These are phyloP conservation scores for Virgularia gustaviana DNA, from an alignment of 92 coral and sea anemone genomes.

Conservation along the genomic window DNA sequence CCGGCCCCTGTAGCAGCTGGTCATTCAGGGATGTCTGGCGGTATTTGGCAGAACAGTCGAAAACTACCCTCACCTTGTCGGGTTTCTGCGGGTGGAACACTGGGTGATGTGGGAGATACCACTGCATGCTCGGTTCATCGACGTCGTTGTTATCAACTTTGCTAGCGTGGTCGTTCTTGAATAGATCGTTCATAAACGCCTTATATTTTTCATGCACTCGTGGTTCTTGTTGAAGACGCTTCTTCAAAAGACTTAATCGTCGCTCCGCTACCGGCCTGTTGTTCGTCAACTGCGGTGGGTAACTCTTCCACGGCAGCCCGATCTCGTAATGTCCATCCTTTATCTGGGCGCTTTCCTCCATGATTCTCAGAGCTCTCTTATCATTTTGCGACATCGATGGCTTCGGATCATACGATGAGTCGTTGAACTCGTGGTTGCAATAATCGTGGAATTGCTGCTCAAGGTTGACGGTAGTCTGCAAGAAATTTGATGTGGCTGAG, in stretches of 20 bases:
- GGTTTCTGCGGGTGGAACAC: slow-evolving; percentile 45
- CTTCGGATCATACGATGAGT: slow-evolving; percentile 40
- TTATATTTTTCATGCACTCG: slow-evolving; percentile 32
- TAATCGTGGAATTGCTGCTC: slow-evolving; percentile 43
- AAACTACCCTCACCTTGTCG: slow-evolving; percentile 53
- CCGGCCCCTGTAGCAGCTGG: slow-evolving; percentile 67
- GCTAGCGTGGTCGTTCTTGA: slow-evolving; percentile 28
- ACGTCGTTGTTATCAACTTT: slow-evolving; percentile 24
- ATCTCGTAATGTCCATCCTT: slow-evolving; percentile 53
- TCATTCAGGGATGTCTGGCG: slow-evolving; percentile 54
- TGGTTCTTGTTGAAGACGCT: slow-evolving; percentile 29
- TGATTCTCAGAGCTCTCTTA: slow-evolving; percentile 42
- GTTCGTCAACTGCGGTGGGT: slow-evolving; percentile 46
- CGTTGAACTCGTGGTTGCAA: slow-evolving; percentile 62
- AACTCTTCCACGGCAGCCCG: slow-evolving; percentile 57
- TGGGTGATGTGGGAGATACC: slow-evolving; percentile 15
- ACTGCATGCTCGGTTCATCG: not conserved
- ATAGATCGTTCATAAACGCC: slow-evolving; percentile 50
- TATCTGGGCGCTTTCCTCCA: slow-evolving; percentile 38
- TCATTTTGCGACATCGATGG: slow-evolving; percentile 43
- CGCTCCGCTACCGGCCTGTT: slow-evolving; percentile 42
- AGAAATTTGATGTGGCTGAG: slow-evolving; percentile 27
- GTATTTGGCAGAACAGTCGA: slow-evolving; percentile 59
- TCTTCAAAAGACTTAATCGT: slow-evolving; percentile 41
- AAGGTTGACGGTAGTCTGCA: slow-evolving; percentile 7